Conservation (phyloP, 53 echinoderm and acorn worm species). For the Paelopatides confundens region DNA sequence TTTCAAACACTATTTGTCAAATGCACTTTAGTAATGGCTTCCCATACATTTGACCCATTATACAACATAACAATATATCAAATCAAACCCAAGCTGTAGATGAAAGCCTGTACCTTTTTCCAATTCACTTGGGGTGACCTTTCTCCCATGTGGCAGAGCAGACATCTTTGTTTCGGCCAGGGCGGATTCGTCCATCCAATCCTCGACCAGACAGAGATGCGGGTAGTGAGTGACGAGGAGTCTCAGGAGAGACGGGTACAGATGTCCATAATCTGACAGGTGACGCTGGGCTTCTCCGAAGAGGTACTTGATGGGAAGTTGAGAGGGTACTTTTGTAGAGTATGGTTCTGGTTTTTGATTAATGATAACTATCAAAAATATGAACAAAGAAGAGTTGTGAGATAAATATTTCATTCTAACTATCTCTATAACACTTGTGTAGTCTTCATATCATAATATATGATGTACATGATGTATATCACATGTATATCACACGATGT, state of each 20-base stretch:
- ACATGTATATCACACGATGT: too few relatives aligned
- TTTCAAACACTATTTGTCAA: too few relatives aligned
- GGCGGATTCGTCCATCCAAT: slow-evolving; percentile 90
- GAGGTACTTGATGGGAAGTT: slow-evolving; percentile 98
- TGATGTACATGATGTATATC: too few relatives aligned
- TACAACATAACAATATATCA: neutral
- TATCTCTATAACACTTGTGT: too few relatives aligned
- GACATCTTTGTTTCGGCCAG: slow-evolving; percentile 6
- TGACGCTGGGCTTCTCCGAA: slow-evolving; percentile 83
- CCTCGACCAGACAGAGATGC: slow-evolving; percentile 96
- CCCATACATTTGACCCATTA: neutral
- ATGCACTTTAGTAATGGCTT: too few relatives aligned
- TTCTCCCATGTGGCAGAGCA: neutral
- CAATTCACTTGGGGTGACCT: slow-evolving; percentile 66
- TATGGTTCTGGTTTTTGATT: slow-evolving; percentile 85
- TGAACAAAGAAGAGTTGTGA: neutral
- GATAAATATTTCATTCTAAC: neutral
- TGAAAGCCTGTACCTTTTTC: slow-evolving; percentile 64
- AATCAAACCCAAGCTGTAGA: too few relatives aligned
- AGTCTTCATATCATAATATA: too few relatives aligned
- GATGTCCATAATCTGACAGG: slow-evolving; percentile 76
- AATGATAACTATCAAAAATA: slow-evolving; percentile 69
- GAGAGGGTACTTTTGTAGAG: slow-evolving; percentile 86
- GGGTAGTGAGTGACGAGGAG: slow-evolving; percentile 98
- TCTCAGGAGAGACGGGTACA: slow-evolving; percentile 89